Conservation (phyloP, 2,797 vertebrate species). For the Eremophila alpestris region DNA sequence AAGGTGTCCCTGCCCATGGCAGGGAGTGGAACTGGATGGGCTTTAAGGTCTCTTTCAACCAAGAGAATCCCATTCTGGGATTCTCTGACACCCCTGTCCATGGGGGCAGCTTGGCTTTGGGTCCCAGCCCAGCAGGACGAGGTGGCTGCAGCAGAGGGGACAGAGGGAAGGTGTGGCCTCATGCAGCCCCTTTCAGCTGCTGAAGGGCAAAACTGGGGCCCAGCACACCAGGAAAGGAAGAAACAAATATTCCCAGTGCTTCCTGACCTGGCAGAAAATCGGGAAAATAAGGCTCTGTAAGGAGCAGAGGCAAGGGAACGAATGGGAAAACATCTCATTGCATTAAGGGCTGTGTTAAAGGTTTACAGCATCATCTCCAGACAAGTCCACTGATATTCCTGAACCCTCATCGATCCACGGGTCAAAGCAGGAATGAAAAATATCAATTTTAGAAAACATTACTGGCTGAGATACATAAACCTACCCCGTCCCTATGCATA, state of each 20-base stretch:
- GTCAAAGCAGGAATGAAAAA: not conserved
- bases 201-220: not conserved
- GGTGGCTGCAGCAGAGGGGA: not conserved
- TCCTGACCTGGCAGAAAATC: not conserved
- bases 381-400: not conserved
- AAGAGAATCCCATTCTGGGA: not conserved
- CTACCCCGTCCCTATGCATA: not conserved
- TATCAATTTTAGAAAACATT: not conserved
- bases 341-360: not conserved
- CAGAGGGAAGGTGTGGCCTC: fast-evolving
- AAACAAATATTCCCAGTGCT: not conserved
- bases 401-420: not conserved
- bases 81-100: not conserved
- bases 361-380: not conserved
- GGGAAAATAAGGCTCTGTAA: not conserved
- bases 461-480: not conserved
- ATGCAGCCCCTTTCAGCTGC: not conserved
- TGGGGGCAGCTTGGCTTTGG: fast-evolving
- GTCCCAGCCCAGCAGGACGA: not conserved
- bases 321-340: not conserved
- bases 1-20: not conserved
- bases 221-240: fast-evolving
- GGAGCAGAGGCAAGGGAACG: not conserved
- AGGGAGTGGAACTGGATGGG: not conserved
- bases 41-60: not conserved